Evolutionary conservation across 2,113 vertebrate species (phyloP).

Genomic region (Melanostigma gelatinosum): DNA sequence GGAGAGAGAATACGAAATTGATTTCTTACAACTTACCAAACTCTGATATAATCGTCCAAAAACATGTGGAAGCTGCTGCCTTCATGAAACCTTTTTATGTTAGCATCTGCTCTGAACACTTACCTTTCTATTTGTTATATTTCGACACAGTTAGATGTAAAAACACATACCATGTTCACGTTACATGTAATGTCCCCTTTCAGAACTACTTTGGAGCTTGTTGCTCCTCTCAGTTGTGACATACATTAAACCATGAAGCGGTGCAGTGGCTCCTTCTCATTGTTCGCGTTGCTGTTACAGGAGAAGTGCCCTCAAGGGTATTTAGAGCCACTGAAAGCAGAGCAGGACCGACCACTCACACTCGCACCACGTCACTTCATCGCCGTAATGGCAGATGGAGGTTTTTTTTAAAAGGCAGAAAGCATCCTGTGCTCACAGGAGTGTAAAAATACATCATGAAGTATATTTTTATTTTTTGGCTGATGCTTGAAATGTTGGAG

Average conservation of each 20-base stretch:
- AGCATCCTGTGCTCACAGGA: slow-evolving; percentile 28
- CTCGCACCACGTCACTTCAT: slow-evolving; percentile 27
- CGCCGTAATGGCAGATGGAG: slow-evolving; percentile 10
- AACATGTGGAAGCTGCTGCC: slow-evolving; percentile 33
- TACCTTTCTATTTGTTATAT: background rate
- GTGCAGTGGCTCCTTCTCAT: slow-evolving; percentile 63
- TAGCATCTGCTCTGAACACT: slow-evolving; percentile 38
- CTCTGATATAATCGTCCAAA: slow-evolving; percentile 36
- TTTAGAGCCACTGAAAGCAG: slow-evolving; percentile 67
- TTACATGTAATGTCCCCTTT: slow-evolving; percentile 13
- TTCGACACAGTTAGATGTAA: background rate
- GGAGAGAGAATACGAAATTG: background rate
- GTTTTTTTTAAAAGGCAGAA: slow-evolving; percentile 51
- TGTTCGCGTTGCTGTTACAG: slow-evolving; percentile 66
- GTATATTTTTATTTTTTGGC: slow-evolving; percentile 31
- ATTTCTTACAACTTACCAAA: background rate
- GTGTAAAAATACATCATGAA: slow-evolving; percentile 53
- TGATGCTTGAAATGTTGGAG: slow-evolving; percentile 12
- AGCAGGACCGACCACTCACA: slow-evolving; percentile 42
- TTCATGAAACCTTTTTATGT: slow-evolving; percentile 44
- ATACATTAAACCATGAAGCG: slow-evolving; percentile 65
- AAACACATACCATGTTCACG: background rate
- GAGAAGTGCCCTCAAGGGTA: slow-evolving; percentile 72
- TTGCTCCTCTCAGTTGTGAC: slow-evolving; percentile 56
- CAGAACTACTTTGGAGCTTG: background rate